Evolutionary conservation across 2,113 vertebrate species (phyloP), one percentile per base, ranked within the genome.

Genomic region (Falco punctatus): DNA sequence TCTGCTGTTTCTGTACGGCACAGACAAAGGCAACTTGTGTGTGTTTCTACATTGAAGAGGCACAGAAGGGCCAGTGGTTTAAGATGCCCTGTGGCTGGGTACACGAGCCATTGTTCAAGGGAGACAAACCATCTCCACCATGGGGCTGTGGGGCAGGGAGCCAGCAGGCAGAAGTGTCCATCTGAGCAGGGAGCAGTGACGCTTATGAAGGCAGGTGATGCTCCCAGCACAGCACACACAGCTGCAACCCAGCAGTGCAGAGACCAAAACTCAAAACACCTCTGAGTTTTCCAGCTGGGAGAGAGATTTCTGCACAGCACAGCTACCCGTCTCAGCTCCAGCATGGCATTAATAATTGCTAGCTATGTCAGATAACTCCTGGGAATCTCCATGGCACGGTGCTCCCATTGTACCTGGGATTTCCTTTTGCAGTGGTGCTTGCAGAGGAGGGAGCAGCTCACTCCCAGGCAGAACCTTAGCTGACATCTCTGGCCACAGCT

Each of bases 361-460:
- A 32, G 32, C 20, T 83, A 5, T 23, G 27, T 44, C 67, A 66
- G 72, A 6, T 27, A 73, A 24, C 58, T 86, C 83, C 83, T 17
- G 58, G 58, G 80, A 88, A 57, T 30, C 75, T 73, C 87, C 7
- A 0, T 3, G 2, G 48, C 57, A 51, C 5, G 0, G 27, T 57
- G 33, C 13, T 91, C 69, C 59, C 10, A 0, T 13, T 5, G 0
- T 73, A 91, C 64, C 71, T 69, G 46, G 32, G 27, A 62, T 42
- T 70, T 79, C 75, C 54, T 58, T 90, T 84, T 35, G 35, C 35
- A 62, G 49, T 5, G 16, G 44, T 58, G 33, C 54, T 82, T 42
- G 46, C 0, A 1, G 26, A 78, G 42, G 30, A 77, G 55, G 64
- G 32, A 92, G 38, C 27, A 40, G 6, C 51, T n/a, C 2, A 0